These are phyloP conservation scores for Luidia sarsii DNA, from an alignment of 53 echinoderm and acorn worm genomes.

Conservation along the genomic window DNA sequence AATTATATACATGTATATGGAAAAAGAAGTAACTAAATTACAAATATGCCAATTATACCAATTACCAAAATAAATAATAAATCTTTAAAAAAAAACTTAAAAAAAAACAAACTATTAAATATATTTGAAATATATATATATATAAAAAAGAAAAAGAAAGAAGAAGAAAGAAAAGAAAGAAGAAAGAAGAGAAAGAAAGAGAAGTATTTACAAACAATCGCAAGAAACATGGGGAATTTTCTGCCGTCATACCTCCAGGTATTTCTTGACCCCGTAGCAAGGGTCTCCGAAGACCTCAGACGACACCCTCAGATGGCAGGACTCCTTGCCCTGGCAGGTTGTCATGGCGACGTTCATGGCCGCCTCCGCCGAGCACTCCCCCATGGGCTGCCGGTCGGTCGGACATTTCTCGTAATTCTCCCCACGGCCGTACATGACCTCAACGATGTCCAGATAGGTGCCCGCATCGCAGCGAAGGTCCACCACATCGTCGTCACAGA, in stretches of 20 bases:
- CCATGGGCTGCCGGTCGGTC: not conserved
- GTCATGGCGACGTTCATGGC: not conserved
- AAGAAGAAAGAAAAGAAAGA: too few relatives aligned
- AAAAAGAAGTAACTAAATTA: too few relatives aligned
- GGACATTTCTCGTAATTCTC: constrained; percentile 23
- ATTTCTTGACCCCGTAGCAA: constrained; percentile 58
- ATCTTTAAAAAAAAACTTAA: too few relatives aligned
- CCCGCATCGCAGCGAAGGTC: constrained; percentile 57
- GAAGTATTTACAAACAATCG: too few relatives aligned
- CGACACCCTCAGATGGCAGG: constrained; percentile 19
- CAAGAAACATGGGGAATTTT: too few relatives aligned
- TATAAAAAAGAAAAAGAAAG: too few relatives aligned
- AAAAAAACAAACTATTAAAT: not conserved
- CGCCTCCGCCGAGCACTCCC: constrained; percentile 1
- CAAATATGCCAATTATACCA: too few relatives aligned
- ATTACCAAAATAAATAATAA: too few relatives aligned
- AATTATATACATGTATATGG: too few relatives aligned
- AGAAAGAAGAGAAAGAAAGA: too few relatives aligned
- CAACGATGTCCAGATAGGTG: constrained; percentile 59
- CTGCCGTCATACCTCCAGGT: constrained; percentile 59
- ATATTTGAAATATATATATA: too few relatives aligned
- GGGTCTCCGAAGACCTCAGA: constrained; percentile 44
- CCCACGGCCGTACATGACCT: constrained; percentile 70
- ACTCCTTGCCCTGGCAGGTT: constrained; percentile 51
- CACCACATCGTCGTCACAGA: constrained; percentile 41